A percentile compares a stretch with the other conserved stretches of the same genome.
phyloP scores from a whole-genome alignment of 2,888 invertebrate genomes.

The Eucera pruinosa region DNA sequence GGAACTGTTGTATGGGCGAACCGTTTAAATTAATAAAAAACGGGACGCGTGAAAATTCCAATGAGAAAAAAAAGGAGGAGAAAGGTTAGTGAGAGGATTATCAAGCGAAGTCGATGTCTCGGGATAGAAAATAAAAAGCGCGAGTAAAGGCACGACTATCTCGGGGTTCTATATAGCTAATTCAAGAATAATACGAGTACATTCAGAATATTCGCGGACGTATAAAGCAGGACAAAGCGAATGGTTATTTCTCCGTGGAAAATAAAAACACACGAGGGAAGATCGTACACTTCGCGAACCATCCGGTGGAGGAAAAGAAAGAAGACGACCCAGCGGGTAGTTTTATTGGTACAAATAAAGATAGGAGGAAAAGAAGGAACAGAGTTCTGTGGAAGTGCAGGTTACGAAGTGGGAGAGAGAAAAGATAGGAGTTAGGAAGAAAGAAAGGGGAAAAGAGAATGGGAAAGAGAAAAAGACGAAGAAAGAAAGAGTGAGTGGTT shows the following conservation, averaged over 20 bases:
- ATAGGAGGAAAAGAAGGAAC: constrained; percentile 22
- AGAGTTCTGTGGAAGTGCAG: constrained; percentile 30
- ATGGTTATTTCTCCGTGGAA: constrained; percentile 26
- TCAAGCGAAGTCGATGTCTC: neutral
- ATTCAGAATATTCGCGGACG: constrained; percentile 3
- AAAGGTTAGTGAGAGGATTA: neutral
- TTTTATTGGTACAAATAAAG: constrained; percentile 53
- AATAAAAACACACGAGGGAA: constrained; percentile 33
- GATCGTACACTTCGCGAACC: constrained; percentile 8
- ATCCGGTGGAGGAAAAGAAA: constrained; percentile 26
- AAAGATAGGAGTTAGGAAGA: constrained; percentile 11
- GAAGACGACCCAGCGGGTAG: constrained; percentile 33
- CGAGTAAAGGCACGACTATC: constrained; percentile 9
- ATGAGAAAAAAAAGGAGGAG: neutral
- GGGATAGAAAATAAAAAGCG: constrained; percentile 11
- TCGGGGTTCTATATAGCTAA: neutral
- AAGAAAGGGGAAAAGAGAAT: constrained; percentile 1
- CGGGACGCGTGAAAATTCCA: neutral
- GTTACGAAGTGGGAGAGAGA: constrained; percentile 12
- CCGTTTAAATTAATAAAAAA: neutral
- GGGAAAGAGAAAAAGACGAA: constrained; percentile 37
- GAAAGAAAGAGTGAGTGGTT: constrained; percentile 79
- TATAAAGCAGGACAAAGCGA: constrained; percentile 20
- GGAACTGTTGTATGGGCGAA: no score
- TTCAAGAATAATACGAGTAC: neutral